A percentile compares a stretch with the other conserved stretches of the same genome.
These are phyloP conservation scores for Trichosurus vulpecula DNA, from an alignment of 2,797 vertebrate genomes.

Conservation along the genomic window DNA sequence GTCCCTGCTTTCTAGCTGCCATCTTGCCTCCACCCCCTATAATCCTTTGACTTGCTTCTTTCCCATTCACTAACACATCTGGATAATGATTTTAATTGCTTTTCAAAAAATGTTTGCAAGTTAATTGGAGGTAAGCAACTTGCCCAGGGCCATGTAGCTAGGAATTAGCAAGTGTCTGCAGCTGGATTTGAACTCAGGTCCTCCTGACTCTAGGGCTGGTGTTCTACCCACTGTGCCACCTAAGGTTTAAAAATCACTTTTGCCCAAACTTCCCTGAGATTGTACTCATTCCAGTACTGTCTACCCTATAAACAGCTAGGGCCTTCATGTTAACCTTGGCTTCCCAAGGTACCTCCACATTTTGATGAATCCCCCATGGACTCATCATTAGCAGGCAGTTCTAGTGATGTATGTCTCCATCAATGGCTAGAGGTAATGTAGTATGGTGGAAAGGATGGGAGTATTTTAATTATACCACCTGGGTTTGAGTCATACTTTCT, in stretches of 20 bases:
- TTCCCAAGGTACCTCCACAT: background rate
- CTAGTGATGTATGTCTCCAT: background rate
- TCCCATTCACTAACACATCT: background rate
- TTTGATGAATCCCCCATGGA: background rate
- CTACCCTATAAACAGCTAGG: background rate
- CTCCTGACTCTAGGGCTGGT: no score
- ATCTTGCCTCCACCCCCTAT: no score
- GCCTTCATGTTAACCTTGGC: background rate
- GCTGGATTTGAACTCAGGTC: no score
- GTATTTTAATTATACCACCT: background rate
- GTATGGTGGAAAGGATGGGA: background rate
- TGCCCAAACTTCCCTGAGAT: background rate
- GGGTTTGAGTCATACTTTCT: background rate
- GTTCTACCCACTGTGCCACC: no score
- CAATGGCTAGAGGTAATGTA: background rate
- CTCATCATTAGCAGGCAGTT: background rate
- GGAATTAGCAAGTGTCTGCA: no score
- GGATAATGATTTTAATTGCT: background rate
- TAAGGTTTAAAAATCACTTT: background rate
- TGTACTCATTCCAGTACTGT: background rate
- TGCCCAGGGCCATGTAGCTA: no score
- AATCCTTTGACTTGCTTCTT: background rate
- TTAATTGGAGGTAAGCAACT: no score
- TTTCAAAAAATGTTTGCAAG: no score
- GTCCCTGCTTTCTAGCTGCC: no score